Percentiles rank a stretch among this genome's conserved stretches.
Evolutionary conservation across 2,888 invertebrate species (phyloP).

Genomic region (Caenorhabditis sp.): DNA sequence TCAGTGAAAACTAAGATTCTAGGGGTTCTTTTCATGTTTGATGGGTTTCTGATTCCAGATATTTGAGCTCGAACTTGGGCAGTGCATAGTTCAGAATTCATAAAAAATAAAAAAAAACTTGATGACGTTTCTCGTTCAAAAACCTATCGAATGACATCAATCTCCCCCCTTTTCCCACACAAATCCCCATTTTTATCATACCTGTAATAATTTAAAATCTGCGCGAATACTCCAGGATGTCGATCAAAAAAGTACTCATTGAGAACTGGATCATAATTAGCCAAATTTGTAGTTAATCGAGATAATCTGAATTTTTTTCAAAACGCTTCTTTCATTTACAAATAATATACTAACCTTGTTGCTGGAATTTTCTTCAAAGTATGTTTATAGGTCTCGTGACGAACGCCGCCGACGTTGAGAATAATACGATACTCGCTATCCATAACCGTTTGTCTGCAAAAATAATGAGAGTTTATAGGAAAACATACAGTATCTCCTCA

Average conservation of each 20-base stretch:
- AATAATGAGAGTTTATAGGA: neutral
- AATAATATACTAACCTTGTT: slow-evolving; percentile 75
- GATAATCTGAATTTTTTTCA: slow-evolving; percentile 40
- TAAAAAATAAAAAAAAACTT: no score
- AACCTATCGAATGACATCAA: no score
- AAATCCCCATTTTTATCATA: slow-evolving; percentile 23
- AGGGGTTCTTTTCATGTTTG: no score
- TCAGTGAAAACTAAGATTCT: no score
- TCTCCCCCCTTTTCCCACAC: neutral
- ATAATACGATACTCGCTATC: slow-evolving; percentile 81
- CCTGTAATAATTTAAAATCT: slow-evolving; percentile 89
- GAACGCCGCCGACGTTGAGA: slow-evolving; percentile 93
- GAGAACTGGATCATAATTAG: slow-evolving; percentile 97
- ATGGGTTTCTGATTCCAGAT: no score
- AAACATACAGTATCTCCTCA: neutral
- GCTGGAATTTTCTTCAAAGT: slow-evolving; percentile 88
- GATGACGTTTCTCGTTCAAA: no score
- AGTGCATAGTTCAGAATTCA: no score
- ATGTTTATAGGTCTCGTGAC: slow-evolving; percentile 80
- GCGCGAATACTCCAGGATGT: slow-evolving; percentile 85
- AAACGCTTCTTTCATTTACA: neutral
- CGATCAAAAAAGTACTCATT: slow-evolving; percentile 99
- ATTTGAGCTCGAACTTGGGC: no score
- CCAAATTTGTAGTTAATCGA: slow-evolving; percentile 88
- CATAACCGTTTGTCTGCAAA: slow-evolving; percentile 60